Base-by-base conservation (phyloP, 2,797 vertebrate species). In the Cryptoblepharus egeriae region DNA sequence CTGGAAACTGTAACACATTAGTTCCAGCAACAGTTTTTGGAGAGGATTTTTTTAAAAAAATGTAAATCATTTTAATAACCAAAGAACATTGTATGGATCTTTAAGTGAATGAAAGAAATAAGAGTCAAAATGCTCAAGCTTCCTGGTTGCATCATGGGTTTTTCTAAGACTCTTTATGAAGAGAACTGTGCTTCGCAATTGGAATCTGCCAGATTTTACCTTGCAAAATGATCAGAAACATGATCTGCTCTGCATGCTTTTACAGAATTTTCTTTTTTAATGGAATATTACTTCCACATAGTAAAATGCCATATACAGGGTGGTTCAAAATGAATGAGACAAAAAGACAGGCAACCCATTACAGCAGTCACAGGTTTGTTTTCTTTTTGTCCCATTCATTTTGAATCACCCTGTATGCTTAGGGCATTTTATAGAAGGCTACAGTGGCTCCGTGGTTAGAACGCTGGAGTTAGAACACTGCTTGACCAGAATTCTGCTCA, bases 1-100 rank as follows among this genome's bases (percentile, higher is more conserved):
- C 60, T 83, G 39, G 52, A 88, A 89, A 81, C 86, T 78, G 32
- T 30, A 90, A 85, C 77, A 67, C 6, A 72, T 30, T 63, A 57
- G 61, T 68, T 73, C 39, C 70, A 81, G 61, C 26, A 80, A 71
- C 2, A 80, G 63, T 84, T 87, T 88, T 20, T 61, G 77, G 78
- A 90, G 82, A 83, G 16, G 77, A 1, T n/a, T 22, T 32, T 32
- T 64, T 12, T 13, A 45, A 70, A 88, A 79, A 86, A 63, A 16
- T 52, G 10, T 60, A 79, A 75, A 81, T 68, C 52, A 81, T 81
- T 77, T 83, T 77, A 77, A 83, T 77, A 77, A 55, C 45, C 60
- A 57, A 71, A 71, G 18, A 70, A 83, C 58, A 71, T 15, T 64
- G 26, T 70, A 71, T 11, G 5, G 49, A 63, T 63, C 39, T 77